Base-by-base conservation (phyloP, 92 coral and sea anemone species). In the Desmophyllum pertusum region DNA sequence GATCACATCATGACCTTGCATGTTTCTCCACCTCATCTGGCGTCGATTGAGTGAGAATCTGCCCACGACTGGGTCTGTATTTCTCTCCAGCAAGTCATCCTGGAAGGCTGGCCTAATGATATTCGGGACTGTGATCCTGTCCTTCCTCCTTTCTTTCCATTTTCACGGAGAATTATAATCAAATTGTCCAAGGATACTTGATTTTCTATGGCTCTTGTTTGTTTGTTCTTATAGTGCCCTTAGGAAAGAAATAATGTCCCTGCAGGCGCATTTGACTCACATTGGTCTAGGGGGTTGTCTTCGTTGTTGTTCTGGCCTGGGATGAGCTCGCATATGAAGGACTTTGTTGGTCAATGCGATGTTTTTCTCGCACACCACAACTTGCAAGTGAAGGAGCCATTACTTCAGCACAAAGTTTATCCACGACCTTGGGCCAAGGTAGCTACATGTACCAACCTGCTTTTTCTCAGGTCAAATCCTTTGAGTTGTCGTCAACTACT, bases 381-480 rank as follows among this genome's bases (percentile, higher is more conserved):
- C 64, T 51, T 45, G n/a, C 75, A 80, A 68, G 65, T 57, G 0
- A 40, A 67, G 33, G 84, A 80, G 21, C 75, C 75, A 8, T 29
- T 79, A 64, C 84, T 40, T 64, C 84, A 79, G 36, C 84, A 79
- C 40, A 45, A 79, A 19, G 31, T 79, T 41, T 30, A 46, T 4
- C 40, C 33, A 5, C 37, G 40, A 27, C 83, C 52, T 67, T 13
- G 48, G 29, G 46, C 52, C 41, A 71, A 71, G 76, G 57, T 71
- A 3, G 51, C 53, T 42, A 37, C 76, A n/a, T n/a, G 3, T 53
- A 71, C 53, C n/a, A n/a, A 39, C 41, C 76, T 71, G 55, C 9
- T 39, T 39, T 25, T 55, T 0, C 52, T 39, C 51, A 39, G 52
- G 76, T 17, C 35, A 19, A 39, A 18, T 29, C 23, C 53, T 71